Evolutionary conservation across 1,140 invertebrate species (phyloP), one percentile per base, ranked within the genome.

Genomic region (Pachypeltis micranthus): DNA sequence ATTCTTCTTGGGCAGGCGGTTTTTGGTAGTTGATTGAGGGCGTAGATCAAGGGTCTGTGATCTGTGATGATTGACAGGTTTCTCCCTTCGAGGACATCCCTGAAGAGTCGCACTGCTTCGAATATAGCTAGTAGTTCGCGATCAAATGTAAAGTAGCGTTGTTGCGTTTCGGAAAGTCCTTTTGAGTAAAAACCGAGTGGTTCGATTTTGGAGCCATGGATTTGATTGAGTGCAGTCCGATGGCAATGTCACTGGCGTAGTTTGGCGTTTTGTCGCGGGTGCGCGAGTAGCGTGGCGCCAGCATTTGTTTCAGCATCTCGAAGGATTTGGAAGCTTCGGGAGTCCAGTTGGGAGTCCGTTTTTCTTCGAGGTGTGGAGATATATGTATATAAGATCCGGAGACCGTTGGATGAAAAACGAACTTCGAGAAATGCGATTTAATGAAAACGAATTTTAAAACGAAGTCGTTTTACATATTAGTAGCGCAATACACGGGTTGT

Each of bases 101-200:
- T 67, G 63, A 79, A 79, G 54, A 74, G 71, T 62, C 74, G 69
- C 0, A 78, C 65, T 2, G 70, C 68, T 16, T 66, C 59, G 66
- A 77, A 79, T 23, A 77, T 72, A 1, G 74, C 77, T 2, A 79
- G 58, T 1, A 80, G 64, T 67, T 81, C 77, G 3, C 74, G 61
- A 62, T 77, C 75, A 67, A 73, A 79, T 1, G 73, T 69, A 14
- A 68, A 69, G 47, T 76, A 76, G 26, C 72, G 71, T 21, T 62
- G 34, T 67, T 78, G 67, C 0, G 69, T 55, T 23, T 63, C 28
- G 4, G 44, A 69, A 0, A 77, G 59, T 63, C 74, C 76, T 56
- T 68, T 71, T 7, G 73, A 75, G 47, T 74, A 76, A 63, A 75
- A 77, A 24, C 67, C 72, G 0, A 76, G 56, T 0, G 72, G 73